Evolutionary conservation across 2,888 invertebrate species (phyloP).

Genomic region (Nomada ferruginata): DNA sequence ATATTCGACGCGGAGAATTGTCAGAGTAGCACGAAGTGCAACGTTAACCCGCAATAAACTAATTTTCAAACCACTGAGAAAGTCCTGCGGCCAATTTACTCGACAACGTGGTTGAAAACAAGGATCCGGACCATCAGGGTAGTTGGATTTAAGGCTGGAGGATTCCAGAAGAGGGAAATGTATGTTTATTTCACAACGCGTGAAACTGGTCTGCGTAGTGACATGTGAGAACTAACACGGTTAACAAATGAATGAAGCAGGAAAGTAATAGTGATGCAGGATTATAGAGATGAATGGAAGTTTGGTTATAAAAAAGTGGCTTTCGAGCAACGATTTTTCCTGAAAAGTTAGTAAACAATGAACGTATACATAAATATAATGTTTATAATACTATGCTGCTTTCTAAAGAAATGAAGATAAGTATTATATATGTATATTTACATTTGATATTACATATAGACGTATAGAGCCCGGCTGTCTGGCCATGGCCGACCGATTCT

Average conservation of each 20-base stretch:
- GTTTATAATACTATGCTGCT: no score
- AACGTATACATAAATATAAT: no score
- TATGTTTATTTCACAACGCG: constrained; percentile 27
- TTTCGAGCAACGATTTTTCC: no score
- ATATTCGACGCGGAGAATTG: background rate
- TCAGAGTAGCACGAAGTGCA: background rate
- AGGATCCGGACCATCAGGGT: constrained; percentile 3
- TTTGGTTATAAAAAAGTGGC: no score
- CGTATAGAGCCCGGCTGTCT: background rate
- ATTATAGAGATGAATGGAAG: background rate
- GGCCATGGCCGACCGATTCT: background rate
- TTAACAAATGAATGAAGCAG: background rate
- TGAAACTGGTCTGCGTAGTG: constrained; percentile 5
- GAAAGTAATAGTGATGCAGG: background rate
- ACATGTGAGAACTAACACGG: constrained; percentile 12
- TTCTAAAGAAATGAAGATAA: no score
- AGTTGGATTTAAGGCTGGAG: constrained; percentile 23
- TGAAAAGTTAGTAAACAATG: no score
- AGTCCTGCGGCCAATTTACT: background rate
- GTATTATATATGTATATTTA: no score
- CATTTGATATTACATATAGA: no score
- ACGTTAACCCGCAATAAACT: constrained; percentile 22
- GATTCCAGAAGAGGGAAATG: constrained; percentile 20
- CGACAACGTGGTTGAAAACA: background rate
- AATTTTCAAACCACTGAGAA: constrained; percentile 5